phyloP scores from a whole-genome alignment of 2,888 invertebrate genomes.

The Aphodius sticticus region DNA sequence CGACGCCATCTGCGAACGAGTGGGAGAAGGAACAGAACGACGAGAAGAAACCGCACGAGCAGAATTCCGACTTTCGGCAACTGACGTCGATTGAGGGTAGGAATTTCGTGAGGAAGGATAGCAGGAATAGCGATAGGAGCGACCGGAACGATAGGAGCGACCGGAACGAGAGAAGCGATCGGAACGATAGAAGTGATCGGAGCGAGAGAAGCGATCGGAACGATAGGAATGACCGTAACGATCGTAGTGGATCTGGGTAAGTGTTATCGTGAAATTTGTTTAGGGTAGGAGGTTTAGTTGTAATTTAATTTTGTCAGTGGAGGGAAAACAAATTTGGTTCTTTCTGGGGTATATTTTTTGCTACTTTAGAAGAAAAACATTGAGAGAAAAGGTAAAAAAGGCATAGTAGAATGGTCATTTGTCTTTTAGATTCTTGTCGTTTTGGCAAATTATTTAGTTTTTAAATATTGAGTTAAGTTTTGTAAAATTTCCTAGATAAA shows the following conservation, averaged over 20 bases:
- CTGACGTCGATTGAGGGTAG: constrained; percentile 59
- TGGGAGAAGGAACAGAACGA: constrained; percentile 61
- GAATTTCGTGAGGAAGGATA: constrained; percentile 57
- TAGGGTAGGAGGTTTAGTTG: no score
- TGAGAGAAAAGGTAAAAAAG: no score
- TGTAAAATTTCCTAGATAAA: no score
- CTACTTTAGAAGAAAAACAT: no score
- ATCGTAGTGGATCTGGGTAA: constrained; percentile 58
- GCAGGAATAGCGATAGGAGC: constrained; percentile 32
- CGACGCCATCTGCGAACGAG: constrained; percentile 62
- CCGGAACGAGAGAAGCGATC: constrained; percentile 50
- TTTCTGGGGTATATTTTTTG: no score
- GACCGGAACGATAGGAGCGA: not conserved
- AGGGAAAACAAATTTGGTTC: no score
- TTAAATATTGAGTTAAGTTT: no score
- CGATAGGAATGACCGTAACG: constrained; percentile 45
- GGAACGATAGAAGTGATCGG: constrained; percentile 39
- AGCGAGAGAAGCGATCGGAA: constrained; percentile 63
- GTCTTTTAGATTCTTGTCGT: no score
- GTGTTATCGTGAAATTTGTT: not conserved
- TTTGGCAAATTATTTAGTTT: no score
- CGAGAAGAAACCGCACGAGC: constrained; percentile 31
- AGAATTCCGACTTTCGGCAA: constrained; percentile 52
- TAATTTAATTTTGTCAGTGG: no score
- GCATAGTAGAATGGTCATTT: no score